Evolutionary conservation across 2,113 vertebrate genomes (phyloP).

Genomic region (Scartelaos histophorus): DNA sequence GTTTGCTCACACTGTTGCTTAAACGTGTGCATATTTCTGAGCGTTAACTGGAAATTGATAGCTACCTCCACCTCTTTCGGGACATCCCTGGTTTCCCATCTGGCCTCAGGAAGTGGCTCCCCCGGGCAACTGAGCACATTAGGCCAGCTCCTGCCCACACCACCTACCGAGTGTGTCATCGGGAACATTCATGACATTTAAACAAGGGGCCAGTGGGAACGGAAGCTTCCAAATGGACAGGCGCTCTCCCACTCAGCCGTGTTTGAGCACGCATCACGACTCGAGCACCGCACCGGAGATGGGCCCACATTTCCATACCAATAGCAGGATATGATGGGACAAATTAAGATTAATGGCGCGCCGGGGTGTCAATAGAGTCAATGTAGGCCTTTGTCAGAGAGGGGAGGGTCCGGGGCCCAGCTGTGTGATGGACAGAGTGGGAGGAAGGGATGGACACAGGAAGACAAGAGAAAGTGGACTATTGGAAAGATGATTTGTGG

Average conservation of each 20-base stretch:
- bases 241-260: conserved; percentile 21
- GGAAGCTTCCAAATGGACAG: conserved; percentile 69
- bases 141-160: conserved; percentile 66
- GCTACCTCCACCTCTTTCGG: background rate
- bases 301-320: conserved; percentile 78
- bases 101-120: conserved; percentile 72
- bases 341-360: conserved; percentile 83
- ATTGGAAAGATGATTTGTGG: conserved; percentile 25
- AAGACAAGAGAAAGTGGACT: conserved; percentile 30
- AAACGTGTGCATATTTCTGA: background rate
- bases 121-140: conserved; percentile 69
- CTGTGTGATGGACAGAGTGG: conserved; percentile 58
- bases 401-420: conserved; percentile 67
- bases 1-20: too few species aligned
- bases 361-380: conserved; percentile 72
- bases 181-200: conserved; percentile 48
- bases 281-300: conserved; percentile 51
- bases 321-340: conserved; percentile 80
- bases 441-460: conserved; percentile 27
- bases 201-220: conserved; percentile 73
- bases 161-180: conserved; percentile 44
- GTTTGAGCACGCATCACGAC: conserved; percentile 26
- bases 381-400: conserved; percentile 73
- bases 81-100: conserved; percentile 13
- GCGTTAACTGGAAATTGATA: background rate